Conservation (phyloP, 2,113 vertebrate species). For the Lagenorhynchus albirostris region DNA sequence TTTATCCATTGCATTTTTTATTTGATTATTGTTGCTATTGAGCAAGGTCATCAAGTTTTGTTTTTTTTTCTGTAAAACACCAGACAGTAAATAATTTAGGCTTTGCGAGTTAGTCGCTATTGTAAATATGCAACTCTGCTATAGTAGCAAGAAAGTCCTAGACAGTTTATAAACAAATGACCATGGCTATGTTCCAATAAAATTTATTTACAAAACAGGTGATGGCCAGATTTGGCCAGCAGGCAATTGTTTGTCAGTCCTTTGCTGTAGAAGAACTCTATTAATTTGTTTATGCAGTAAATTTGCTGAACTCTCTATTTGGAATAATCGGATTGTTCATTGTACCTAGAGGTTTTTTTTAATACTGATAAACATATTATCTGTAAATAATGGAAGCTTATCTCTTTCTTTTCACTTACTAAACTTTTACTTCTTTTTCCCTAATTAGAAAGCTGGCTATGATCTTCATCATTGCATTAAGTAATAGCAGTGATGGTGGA, state of each 20-base stretch:
- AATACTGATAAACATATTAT: not conserved
- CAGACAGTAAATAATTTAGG: slow-evolving; percentile 1
- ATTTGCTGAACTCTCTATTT: slow-evolving; percentile 14
- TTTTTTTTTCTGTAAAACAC: not conserved
- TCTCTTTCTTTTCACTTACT: not conserved
- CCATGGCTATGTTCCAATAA: not conserved
- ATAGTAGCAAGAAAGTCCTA: not conserved
- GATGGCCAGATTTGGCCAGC: not conserved
- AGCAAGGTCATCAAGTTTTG: not conserved
- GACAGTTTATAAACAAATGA: not conserved
- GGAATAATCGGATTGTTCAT: not conserved
- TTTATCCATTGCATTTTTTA: not conserved
- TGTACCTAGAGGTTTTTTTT: not conserved
- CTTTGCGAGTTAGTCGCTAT: not conserved
- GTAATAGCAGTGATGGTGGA: not conserved
- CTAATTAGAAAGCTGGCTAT: not conserved
- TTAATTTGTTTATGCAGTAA: slow-evolving; percentile 1
- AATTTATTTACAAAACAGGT: not conserved
- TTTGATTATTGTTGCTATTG: not conserved
- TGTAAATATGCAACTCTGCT: not conserved
- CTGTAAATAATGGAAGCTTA: slow-evolving; percentile 25
- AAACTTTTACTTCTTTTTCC: not conserved
- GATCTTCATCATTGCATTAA: not conserved
- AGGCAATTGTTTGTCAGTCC: not conserved
- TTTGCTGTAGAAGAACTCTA: not conserved